Percentiles rank a stretch among this genome's conserved stretches.
Evolutionary conservation across 2,797 vertebrate species (phyloP).

Genomic region (Eulemur rubriventer): DNA sequence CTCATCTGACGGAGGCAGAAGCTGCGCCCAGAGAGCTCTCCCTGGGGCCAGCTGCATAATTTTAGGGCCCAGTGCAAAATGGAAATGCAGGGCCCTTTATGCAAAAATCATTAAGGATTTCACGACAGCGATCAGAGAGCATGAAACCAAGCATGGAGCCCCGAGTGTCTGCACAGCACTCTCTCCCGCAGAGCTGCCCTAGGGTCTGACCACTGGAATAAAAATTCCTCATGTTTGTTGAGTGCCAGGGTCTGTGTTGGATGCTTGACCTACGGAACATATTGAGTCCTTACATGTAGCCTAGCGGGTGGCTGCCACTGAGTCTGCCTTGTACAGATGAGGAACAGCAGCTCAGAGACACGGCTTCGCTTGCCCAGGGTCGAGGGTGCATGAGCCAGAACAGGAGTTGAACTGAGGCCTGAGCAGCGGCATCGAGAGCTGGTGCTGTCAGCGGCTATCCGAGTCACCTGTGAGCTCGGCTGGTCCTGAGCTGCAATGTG

Average conservation of each 20-base stretch:
- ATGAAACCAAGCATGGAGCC: background rate
- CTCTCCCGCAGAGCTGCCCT: background rate
- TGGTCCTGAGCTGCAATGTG: fast-evolving
- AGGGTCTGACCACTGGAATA: fast-evolving
- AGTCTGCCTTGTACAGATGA: background rate
- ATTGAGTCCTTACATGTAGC: background rate
- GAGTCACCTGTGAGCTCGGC: background rate
- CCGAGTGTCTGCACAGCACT: fast-evolving
- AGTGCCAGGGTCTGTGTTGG: background rate
- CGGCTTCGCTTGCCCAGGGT: fast-evolving
- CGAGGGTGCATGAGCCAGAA: fast-evolving
- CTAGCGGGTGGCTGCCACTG: fast-evolving
- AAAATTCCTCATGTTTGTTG: fast-evolving
- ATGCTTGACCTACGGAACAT: background rate
- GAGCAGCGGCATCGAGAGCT: fast-evolving
- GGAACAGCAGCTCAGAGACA: fast-evolving
- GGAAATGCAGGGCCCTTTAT: background rate
- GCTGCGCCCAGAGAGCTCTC: background rate
- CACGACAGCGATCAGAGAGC: background rate
- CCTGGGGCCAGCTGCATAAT: background rate
- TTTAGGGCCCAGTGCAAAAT: background rate
- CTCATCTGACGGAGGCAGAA: background rate
- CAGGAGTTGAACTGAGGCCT: background rate
- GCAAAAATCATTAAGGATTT: background rate
- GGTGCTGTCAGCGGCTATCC: fast-evolving